These are phyloP conservation scores for Hypanus sabinus DNA, from an alignment of 2,113 vertebrate species.

Conservation along the genomic window DNA sequence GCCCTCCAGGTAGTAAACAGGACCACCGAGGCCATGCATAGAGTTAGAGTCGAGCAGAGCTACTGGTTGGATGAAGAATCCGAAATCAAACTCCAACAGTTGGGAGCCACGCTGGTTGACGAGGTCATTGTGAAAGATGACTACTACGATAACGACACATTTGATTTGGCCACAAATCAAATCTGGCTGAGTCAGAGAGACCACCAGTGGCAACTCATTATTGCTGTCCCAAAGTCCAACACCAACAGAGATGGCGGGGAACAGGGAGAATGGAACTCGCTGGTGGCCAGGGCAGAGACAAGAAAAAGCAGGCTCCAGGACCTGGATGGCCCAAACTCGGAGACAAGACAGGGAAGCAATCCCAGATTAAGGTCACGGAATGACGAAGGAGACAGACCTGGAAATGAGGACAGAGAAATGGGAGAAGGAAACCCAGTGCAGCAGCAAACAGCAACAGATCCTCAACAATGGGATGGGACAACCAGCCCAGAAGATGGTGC, in stretches of 20 bases:
- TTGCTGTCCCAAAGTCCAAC: neutral
- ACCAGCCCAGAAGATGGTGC: neutral
- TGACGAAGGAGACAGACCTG: neutral
- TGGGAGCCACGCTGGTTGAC: slow-evolving; percentile 38
- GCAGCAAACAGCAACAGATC: neutral
- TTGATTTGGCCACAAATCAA: slow-evolving; percentile 43
- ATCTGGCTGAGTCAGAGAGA: slow-evolving; percentile 45
- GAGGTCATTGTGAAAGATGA: slow-evolving; percentile 39
- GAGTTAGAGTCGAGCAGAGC: slow-evolving; percentile 42
- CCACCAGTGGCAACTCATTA: slow-evolving; percentile 42
- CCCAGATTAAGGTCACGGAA: neutral
- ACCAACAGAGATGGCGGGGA: neutral
- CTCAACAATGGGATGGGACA: neutral
- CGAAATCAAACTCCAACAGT: slow-evolving; percentile 39
- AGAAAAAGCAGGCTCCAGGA: neutral
- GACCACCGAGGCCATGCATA: neutral
- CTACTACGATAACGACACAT: slow-evolving; percentile 46
- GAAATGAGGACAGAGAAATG: neutral
- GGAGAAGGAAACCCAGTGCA: neutral
- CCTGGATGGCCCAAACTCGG: neutral
- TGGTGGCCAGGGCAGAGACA: neutral
- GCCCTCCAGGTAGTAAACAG: neutral
- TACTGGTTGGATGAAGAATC: slow-evolving; percentile 41
- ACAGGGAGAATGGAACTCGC: neutral
- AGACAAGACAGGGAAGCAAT: neutral